Base-by-base conservation (phyloP, 2,797 vertebrate genomes). In the Sardinella longiceps region DNA sequence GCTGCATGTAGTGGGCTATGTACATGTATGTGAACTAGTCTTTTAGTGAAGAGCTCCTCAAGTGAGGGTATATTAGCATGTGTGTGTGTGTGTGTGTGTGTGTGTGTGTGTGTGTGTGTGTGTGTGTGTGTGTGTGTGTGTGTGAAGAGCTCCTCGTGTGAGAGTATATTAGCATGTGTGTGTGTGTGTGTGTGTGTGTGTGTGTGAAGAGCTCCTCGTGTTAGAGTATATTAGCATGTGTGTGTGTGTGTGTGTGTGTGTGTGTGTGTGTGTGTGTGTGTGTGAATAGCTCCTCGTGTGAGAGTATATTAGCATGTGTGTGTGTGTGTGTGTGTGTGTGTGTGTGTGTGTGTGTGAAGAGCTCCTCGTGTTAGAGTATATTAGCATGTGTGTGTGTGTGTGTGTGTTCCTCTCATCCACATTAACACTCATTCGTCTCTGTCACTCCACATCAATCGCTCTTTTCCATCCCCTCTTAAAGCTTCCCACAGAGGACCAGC, bases 401-500 rank as follows among this genome's bases (percentile, higher is more conserved):
- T 39, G 70, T 23, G 70, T 10, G 56, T 60, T n/a, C 56, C 7
- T 60, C n/a, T 60, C 56, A 77, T 77, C 70, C 33, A 39, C 70
- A 77, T 77, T 77, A 77, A 43, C 33, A 77, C 70, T 23, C 37
- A 23, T 77, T 77, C 70, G 5, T 77, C 70, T 23, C 33, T 77
- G 70, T 77, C 70, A 77, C 70, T 77, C 70, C 37, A 23, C 39
- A 77, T 43, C 70, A 77, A 77, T 77, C 33, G 37, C 23, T 39
- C 70, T 18, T 77, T 18, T 23, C 70, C 70, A 43, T 77, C 37
- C 37, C 37, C 33, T 43, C 18, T 77, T 39, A 43, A 23, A 15
- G 18, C 70, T 77, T 20, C 20, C 37, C 37, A 43, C 70, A 43
- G 70, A 77, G 70, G 37, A 43, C 33, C 28, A 77, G 70, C 70